Conservation (phyloP, 2,888 invertebrate genomes). For the Melanargia galathea region DNA sequence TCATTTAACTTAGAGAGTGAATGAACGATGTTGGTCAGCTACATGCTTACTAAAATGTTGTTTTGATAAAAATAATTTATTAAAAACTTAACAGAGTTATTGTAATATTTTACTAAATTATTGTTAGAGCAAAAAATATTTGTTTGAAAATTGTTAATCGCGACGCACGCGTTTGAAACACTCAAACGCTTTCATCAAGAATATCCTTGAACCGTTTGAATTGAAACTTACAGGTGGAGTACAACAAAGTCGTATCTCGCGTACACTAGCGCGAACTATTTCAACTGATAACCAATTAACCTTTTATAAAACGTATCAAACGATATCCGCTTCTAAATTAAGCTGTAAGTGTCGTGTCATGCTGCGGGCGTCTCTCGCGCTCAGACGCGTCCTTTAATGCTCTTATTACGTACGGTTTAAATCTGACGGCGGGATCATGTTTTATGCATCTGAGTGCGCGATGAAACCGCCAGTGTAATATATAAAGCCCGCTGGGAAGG, state of each 20-base stretch:
- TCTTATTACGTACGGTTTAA: conserved; percentile 81
- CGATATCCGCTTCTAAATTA: conserved; percentile 46
- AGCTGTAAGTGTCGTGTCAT: conserved; percentile 48
- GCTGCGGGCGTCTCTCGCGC: conserved; percentile 47
- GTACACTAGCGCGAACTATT: neutral
- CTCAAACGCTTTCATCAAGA: neutral
- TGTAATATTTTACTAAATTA: no score
- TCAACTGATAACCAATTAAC: conserved; percentile 19
- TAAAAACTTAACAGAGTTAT: no score
- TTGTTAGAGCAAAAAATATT: neutral
- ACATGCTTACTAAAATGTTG: no score
- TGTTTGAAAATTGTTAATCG: neutral
- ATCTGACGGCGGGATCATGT: conserved; percentile 80
- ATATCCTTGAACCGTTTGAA: neutral
- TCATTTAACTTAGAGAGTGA: conserved; percentile 7
- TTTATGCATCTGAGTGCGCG: conserved; percentile 79
- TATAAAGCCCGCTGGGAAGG: conserved; percentile 68
- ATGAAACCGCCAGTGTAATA: conserved; percentile 75
- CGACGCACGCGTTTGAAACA: neutral
- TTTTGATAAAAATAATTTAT: no score
- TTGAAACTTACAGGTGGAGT: neutral
- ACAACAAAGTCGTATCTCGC: no score
- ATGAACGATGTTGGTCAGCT: neutral
- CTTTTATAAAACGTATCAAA: conserved; percentile 17
- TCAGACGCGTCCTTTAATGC: conserved; percentile 66